Percentiles rank a stretch among this genome's conserved stretches.
These are phyloP conservation scores for Todus mexicanus DNA, from an alignment of 2,797 vertebrate species.

Conservation along the genomic window DNA sequence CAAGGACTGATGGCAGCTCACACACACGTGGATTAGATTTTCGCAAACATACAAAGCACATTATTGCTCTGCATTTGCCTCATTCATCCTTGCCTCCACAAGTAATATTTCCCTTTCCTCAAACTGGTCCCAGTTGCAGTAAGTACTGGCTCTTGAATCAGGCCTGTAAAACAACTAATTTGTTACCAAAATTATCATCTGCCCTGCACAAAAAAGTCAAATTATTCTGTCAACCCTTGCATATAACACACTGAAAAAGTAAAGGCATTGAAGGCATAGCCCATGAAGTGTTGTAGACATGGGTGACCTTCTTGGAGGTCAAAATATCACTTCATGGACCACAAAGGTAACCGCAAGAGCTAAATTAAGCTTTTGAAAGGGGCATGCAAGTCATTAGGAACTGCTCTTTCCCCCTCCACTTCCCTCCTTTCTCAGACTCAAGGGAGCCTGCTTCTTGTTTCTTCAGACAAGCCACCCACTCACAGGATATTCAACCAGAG, in stretches of 20 bases:
- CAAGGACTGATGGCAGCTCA: neutral
- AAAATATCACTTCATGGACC: neutral
- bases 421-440: neutral
- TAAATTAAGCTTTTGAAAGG: neutral
- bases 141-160: neutral
- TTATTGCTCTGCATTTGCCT: neutral
- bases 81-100: neutral
- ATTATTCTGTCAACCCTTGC: neutral
- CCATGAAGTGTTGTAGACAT: neutral
- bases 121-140: neutral
- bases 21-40: neutral
- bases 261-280: neutral
- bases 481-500: constrained; percentile 25
- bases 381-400: neutral
- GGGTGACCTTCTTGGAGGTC: neutral
- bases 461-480: constrained; percentile 30
- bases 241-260: neutral
- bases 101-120: neutral
- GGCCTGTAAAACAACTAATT: neutral
- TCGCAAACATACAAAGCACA: neutral
- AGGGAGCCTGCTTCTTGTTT: constrained; percentile 36
- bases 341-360: neutral
- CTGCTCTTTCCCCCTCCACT: neutral
- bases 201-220: neutral
- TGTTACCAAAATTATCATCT: neutral